A percentile compares a stretch with the other conserved stretches of the same genome.
Conservation (phyloP, 2,113 vertebrate species). For the Numenius arquata region DNA sequence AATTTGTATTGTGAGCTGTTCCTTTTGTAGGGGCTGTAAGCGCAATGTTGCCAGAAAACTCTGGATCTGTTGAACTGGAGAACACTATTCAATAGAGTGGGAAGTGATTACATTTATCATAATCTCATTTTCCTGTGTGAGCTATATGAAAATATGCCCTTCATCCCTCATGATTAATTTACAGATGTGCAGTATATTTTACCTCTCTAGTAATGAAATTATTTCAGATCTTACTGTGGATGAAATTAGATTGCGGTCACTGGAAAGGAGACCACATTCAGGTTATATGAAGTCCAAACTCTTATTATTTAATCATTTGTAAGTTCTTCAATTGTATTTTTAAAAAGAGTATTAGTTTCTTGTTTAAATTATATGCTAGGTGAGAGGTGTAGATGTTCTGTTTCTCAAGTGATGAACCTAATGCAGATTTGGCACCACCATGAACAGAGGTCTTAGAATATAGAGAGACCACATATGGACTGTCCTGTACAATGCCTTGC, state of each 20-base stretch:
- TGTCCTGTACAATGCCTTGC: not conserved
- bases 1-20: not conserved
- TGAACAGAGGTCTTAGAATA: not conserved
- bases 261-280: not conserved
- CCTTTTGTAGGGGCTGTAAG: not conserved
- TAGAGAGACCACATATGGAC: not conserved
- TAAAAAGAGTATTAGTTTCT: not conserved
- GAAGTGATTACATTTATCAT: not conserved
- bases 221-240: not conserved
- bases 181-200: conserved; percentile 1
- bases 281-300: not conserved
- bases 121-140: not conserved
- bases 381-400: not conserved
- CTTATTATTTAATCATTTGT: not conserved
- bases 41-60: not conserved
- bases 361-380: not conserved
- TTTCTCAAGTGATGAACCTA: not conserved
- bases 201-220: not conserved
- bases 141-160: not conserved
- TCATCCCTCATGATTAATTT: not conserved
- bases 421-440: not conserved
- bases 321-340: not conserved
- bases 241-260: not conserved
- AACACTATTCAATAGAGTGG: not conserved
- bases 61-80: not conserved